Conservation (phyloP, 2,113 vertebrate genomes). For the Pteropus alecto region DNA sequence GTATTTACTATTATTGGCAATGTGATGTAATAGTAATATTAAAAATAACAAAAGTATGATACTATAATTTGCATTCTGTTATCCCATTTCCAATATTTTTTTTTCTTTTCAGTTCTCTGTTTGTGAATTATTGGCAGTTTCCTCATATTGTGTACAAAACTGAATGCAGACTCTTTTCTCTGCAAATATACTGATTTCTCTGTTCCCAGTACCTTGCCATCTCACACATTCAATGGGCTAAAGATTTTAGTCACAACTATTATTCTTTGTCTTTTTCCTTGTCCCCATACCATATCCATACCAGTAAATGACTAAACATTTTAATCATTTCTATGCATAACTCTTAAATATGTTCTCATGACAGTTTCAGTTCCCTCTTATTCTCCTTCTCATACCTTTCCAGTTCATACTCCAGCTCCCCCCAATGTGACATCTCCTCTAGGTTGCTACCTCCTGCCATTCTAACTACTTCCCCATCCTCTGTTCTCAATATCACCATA, state of each 20-base stretch:
- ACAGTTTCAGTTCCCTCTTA: neutral
- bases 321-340: neutral
- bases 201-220: neutral
- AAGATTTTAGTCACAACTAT: neutral
- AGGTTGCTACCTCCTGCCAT: no score
- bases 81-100: neutral
- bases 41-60: neutral
- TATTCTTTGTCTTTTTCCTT: neutral
- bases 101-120: neutral
- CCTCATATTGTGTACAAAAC: neutral
- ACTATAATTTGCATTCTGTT: neutral
- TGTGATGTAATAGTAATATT: neutral
- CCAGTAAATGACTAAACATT: neutral
- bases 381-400: neutral
- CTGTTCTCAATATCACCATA: neutral
- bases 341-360: neutral
- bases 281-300: neutral
- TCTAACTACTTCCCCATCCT: neutral
- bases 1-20: neutral
- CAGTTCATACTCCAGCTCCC: neutral
- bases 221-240: neutral
- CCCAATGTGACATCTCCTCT: neutral
- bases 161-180: neutral
- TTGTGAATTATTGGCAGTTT: neutral
- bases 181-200: neutral